Conservation (phyloP, 1,140 invertebrate genomes). For the Orius insidiosus region DNA sequence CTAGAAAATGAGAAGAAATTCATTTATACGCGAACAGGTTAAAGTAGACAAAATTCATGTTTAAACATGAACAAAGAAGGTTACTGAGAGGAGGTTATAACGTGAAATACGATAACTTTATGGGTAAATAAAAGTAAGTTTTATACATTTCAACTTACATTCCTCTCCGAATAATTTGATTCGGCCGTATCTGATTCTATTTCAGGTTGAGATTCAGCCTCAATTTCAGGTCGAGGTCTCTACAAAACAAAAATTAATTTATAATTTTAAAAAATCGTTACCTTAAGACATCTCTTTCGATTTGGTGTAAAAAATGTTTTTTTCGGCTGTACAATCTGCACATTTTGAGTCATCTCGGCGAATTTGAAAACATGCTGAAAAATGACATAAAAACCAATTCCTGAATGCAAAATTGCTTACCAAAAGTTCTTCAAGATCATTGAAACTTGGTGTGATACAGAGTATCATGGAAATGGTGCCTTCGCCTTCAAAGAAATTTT, state of each 20-base stretch:
- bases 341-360: conserved; percentile 10
- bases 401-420: conserved; percentile 25
- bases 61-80: no score
- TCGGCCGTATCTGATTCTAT: conserved; percentile 53
- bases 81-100: no score
- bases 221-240: conserved; percentile 85
- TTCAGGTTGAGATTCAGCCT: conserved; percentile 82
- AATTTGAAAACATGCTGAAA: neutral
- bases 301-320: neutral
- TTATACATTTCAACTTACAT: no score
- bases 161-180: no score
- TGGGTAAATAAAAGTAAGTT: no score
- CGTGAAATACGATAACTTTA: no score
- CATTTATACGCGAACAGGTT: no score
- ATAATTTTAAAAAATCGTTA: no score
- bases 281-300: no score
- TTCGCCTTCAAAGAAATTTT: conserved; percentile 95
- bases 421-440: conserved; percentile 90
- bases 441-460: conserved; percentile 79
- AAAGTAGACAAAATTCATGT: no score
- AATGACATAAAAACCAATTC: neutral
- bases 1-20: no score
- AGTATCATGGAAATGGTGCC: conserved; percentile 92
- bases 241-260: conserved; percentile 8
- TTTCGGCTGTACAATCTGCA: neutral